Percentiles rank a stretch among this genome's conserved stretches.
These are phyloP conservation scores for Todus mexicanus DNA, from an alignment of 2,797 vertebrate species.

Conservation along the genomic window DNA sequence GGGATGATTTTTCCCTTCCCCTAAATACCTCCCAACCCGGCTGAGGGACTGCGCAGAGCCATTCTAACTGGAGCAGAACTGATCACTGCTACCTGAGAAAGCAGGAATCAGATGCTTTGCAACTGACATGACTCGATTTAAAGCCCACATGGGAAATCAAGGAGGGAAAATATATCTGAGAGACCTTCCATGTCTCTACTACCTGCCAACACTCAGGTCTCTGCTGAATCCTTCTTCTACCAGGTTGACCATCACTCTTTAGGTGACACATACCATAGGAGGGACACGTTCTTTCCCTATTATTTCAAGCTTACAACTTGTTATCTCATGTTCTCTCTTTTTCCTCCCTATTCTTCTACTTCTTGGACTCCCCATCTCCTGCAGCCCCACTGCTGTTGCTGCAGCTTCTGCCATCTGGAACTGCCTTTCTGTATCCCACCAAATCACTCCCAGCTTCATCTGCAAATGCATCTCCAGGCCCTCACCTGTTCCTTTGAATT, in stretches of 20 bases:
- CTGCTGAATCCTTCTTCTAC: background rate
- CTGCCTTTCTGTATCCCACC: background rate
- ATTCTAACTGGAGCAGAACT: constrained; percentile 8
- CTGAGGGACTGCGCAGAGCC: background rate
- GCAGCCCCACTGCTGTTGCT: background rate
- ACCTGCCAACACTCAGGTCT: background rate
- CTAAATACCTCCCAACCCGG: background rate
- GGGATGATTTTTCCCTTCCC: background rate
- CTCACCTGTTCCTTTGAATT: background rate
- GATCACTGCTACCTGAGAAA: background rate
- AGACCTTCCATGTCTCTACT: background rate
- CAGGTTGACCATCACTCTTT: background rate
- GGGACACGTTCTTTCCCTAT: background rate
- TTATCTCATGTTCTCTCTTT: rapidly evolving
- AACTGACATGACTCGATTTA: background rate
- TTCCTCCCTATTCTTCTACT: background rate
- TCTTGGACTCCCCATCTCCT: background rate
- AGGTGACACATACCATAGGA: background rate
- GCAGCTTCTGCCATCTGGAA: background rate
- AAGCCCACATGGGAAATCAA: background rate
- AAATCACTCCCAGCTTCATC: background rate
- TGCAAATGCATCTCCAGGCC: background rate
- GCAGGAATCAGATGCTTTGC: background rate
- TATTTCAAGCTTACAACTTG: background rate
- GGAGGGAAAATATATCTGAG: background rate